Evolutionary conservation across 2,888 invertebrate genomes (phyloP), one percentile per base, ranked within the genome.

Genomic region (Sesamia inferens): DNA sequence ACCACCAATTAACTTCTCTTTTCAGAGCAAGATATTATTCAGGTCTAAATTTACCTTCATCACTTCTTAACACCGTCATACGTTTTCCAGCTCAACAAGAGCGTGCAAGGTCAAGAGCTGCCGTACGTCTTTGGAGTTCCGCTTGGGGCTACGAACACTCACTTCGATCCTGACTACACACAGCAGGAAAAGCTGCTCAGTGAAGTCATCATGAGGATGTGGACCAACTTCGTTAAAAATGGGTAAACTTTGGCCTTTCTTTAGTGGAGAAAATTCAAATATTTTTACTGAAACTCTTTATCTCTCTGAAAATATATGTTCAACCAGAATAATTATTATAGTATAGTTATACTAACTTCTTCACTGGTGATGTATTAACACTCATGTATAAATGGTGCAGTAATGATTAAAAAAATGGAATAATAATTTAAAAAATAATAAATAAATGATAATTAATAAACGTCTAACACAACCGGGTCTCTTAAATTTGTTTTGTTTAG

Each of bases 51-150:
- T 48, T 31, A 14, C 48, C 5, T 8, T 31, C 31, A 31, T 31
- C 31, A 31, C 31, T 31, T 31, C 39, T 7, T 39, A 4, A 54
- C 14, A 4, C 0, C 31, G 0, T 54, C 14, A 16, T 65, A 14
- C 2, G 5, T 55, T 31, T 95, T 13, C 59, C 94, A 97, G 98
- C 95, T 97, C 70, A 97, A 97, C 91, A 98, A 97, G 95, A 98
- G 97, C 86, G 97, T 98, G 31, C 97, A 98, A 86, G 99, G 99
- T 0, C 98, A 99, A 91, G 99, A 99, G 91, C 91, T 99, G 88
- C 98, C 98, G 1, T 99, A 98, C 90, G 97, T 99, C 67, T 97
- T 99, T 85, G 99, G 99, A 31, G 97, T 98, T 24, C 99, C 99
- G 11, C 94, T 99, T 61, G 97, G 97, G 62, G 97, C 97, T 8